Evolutionary conservation across 2,888 invertebrate species (phyloP).

Genomic region (Lycophotia porphyrea): DNA sequence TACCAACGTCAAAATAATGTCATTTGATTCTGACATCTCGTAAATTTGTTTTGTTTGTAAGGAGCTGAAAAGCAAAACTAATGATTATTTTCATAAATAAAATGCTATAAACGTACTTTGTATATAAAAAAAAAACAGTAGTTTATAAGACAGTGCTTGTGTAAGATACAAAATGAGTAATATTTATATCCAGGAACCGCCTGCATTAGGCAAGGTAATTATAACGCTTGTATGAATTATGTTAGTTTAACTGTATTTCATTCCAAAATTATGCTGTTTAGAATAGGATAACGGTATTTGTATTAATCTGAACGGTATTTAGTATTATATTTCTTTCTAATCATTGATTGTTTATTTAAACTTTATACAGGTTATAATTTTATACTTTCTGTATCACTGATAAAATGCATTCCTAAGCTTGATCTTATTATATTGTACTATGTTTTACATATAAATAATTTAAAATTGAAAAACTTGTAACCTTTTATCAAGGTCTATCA

Average conservation of each 20-base stretch:
- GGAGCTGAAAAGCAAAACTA: background rate
- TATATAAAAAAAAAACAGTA: background rate
- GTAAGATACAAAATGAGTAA: slow-evolving; percentile 95
- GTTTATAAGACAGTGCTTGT: slow-evolving; percentile 29
- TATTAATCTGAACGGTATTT: background rate
- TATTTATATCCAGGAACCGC: slow-evolving; percentile 99
- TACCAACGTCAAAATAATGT: slow-evolving; percentile 34
- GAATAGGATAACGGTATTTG: background rate
- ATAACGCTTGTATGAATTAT: background rate
- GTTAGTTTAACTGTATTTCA: background rate
- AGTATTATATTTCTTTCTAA: background rate
- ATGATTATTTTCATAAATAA: slow-evolving; percentile 9
- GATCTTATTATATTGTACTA: too few relatives aligned
- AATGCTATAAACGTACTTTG: slow-evolving; percentile 39
- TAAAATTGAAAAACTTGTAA: slow-evolving; percentile 11
- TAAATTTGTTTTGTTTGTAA: slow-evolving; percentile 42
- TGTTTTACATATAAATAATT: too few relatives aligned
- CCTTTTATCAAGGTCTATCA: background rate
- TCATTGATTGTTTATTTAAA: background rate
- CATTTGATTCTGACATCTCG: slow-evolving; percentile 45
- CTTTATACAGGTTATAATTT: slow-evolving; percentile 1
- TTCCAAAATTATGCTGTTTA: background rate
- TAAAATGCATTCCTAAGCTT: background rate
- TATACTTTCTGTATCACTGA: background rate
- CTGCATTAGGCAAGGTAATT: slow-evolving; percentile 97